Conservation (phyloP, 2,113 vertebrate species). For the Cheilinus undulatus region DNA sequence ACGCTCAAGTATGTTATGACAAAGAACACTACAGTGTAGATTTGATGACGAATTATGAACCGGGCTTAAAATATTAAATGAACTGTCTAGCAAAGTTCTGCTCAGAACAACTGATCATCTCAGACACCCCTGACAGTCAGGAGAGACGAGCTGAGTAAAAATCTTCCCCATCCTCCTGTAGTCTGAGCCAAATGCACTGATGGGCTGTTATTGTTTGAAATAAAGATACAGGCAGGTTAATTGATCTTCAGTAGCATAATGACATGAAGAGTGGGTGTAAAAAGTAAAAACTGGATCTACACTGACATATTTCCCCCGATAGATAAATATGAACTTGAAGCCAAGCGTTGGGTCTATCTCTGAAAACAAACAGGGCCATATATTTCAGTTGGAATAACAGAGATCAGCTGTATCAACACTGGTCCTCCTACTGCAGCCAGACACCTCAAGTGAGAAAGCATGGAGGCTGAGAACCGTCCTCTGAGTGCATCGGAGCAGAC, state of each 20-base stretch:
- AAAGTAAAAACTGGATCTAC: constrained; percentile 65
- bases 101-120: no score
- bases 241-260: constrained; percentile 32
- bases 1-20: no score
- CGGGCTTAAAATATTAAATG: no score
- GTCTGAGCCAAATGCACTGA: not conserved
- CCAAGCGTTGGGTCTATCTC: constrained; percentile 80
- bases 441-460: constrained; percentile 72
- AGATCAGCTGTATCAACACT: constrained; percentile 87
- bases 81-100: no score
- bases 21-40: no score
- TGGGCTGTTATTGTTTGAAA: constrained; percentile 1
- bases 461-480: constrained; percentile 58
- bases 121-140: no score
- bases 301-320: constrained; percentile 81
- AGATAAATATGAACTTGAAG: constrained; percentile 87
- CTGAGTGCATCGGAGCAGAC: constrained; percentile 38
- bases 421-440: constrained; percentile 80
- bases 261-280: constrained; percentile 40
- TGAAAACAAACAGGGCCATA: constrained; percentile 84
- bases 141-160: not conserved
- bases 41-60: no score
- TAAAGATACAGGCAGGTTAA: constrained; percentile 28
- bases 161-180: not conserved
- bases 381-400: constrained; percentile 83